Evolutionary conservation across 2,888 invertebrate species (phyloP), one percentile per base, ranked within the genome.

Genomic region (Drosophila flavopinicola): DNA sequence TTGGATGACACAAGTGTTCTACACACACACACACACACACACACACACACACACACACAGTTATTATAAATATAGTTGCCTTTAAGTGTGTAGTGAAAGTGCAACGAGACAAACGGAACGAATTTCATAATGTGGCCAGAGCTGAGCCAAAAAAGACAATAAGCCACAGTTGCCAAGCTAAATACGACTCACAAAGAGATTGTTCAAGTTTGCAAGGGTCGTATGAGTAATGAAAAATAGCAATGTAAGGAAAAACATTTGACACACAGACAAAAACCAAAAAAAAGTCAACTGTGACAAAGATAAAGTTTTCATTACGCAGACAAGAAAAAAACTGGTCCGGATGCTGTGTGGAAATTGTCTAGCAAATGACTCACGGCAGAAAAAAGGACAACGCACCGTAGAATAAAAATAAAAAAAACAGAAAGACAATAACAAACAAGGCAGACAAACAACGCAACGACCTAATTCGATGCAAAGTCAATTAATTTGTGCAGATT

Each of bases 231-330:
- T 85, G 84, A 83, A 73, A 69, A 71, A 37, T 9, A 13, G 10
- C 3, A 44, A 20, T 4, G 17, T 0, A 25, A 38, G 45, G 25
- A 44, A 47, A 42, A 53, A 63, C 47, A 45, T 30, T 59, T 48
- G 67, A 52, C 57, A 74, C 52, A 42, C 30, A 41, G 49, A 56
- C 30, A 45, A 6, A 17, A 17, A 39, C 9, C 17, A 30, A 54
- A 39, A 61, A 17, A 52, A 56, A 67, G 54, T 56, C 45, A 66
- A 77, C 49, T 68, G 60, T 61, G 80, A 86, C 82, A 82, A 69
- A 85, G 82, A 85, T 64, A 86, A 86, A 86, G 64, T 86, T 86
- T 85, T 82, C 85, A 82, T 82, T 86, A 80, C 82, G 60, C 84
- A 76, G 83, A 44, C 51, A 23, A 29, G 7, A 20, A 10, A 35